phyloP scores from a whole-genome alignment of 2,888 invertebrate genomes.

The Calliphora vomitoria region DNA sequence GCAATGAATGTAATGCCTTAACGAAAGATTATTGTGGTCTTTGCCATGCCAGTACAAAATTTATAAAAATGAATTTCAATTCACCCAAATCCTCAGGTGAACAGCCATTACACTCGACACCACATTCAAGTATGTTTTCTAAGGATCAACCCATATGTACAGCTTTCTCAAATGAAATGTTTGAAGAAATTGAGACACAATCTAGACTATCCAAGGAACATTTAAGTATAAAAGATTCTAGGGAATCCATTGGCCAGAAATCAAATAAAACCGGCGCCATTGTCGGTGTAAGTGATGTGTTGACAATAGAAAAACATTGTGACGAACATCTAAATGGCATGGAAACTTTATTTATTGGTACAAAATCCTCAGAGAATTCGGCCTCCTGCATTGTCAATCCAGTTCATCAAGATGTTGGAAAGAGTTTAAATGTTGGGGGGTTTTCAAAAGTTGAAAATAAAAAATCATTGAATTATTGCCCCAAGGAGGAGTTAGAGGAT shows the following conservation, averaged over 20 bases:
- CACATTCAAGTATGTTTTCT: neutral
- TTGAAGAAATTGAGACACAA: slow-evolving; percentile 72
- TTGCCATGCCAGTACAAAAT: slow-evolving; percentile 65
- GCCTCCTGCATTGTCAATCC: neutral
- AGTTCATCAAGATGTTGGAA: neutral
- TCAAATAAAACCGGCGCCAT: neutral
- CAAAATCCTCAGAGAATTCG: neutral
- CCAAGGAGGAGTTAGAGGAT: neutral
- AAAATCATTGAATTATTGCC: neutral
- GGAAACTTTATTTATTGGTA: neutral
- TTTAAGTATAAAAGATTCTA: slow-evolving; percentile 71
- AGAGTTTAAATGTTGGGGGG: neutral
- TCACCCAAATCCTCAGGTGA: neutral
- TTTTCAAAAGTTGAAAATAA: neutral
- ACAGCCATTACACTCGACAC: neutral
- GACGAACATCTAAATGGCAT: neutral
- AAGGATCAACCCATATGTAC: slow-evolving; percentile 26
- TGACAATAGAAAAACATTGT: neutral
- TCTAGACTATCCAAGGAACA: slow-evolving; percentile 73
- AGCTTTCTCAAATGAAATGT: slow-evolving; percentile 58
- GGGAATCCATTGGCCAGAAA: slow-evolving; percentile 5
- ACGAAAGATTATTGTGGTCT: slow-evolving; percentile 57
- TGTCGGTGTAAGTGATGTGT: neutral
- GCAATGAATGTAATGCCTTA: slow-evolving; percentile 60
- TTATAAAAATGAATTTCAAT: slow-evolving; percentile 70